A percentile compares a stretch with the other conserved stretches of the same genome.
These are phyloP conservation scores for Zaprionus ghesquierei DNA, from an alignment of 1,140 invertebrate genomes.

Conservation along the genomic window DNA sequence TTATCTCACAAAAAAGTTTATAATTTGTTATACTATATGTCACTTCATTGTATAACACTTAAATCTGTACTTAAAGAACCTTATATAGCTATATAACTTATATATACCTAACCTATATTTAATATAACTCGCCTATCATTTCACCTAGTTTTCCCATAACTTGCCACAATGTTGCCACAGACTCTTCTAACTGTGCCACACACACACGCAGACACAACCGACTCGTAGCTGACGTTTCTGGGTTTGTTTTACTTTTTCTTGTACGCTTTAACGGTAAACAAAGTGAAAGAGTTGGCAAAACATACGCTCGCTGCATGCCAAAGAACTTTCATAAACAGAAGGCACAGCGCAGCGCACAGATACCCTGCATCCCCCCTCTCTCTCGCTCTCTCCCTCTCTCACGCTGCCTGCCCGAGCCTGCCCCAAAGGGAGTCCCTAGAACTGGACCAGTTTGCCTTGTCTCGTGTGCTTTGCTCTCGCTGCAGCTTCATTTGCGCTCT, in stretches of 20 bases:
- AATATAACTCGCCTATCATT: no score
- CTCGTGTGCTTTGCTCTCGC: slow-evolving; percentile 15
- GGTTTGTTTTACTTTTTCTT: slow-evolving; percentile 33
- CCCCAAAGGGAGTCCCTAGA: neutral
- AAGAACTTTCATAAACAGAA: slow-evolving; percentile 53
- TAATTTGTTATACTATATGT: no score
- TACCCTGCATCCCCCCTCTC: neutral
- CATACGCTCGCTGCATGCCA: slow-evolving; percentile 58
- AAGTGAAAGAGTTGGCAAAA: slow-evolving; percentile 67
- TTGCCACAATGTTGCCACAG: slow-evolving; percentile 29
- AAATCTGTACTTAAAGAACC: no score
- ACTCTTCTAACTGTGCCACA: slow-evolving; percentile 37
- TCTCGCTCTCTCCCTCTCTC: neutral
- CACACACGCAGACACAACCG: slow-evolving; percentile 35
- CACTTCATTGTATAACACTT: no score
- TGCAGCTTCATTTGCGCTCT: slow-evolving; percentile 7
- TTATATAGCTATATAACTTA: neutral
- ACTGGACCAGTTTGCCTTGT: slow-evolving; percentile 34
- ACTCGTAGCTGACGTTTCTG: slow-evolving; percentile 31
- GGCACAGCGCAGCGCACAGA: neutral
- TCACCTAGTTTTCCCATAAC: neutral
- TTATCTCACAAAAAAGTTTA: no score
- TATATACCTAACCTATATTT: no score
- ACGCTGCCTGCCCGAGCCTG: neutral
- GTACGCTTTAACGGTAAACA: slow-evolving; percentile 58